phyloP scores from a whole-genome alignment of 2,113 vertebrate genomes.

The Eidolon helvum region DNA sequence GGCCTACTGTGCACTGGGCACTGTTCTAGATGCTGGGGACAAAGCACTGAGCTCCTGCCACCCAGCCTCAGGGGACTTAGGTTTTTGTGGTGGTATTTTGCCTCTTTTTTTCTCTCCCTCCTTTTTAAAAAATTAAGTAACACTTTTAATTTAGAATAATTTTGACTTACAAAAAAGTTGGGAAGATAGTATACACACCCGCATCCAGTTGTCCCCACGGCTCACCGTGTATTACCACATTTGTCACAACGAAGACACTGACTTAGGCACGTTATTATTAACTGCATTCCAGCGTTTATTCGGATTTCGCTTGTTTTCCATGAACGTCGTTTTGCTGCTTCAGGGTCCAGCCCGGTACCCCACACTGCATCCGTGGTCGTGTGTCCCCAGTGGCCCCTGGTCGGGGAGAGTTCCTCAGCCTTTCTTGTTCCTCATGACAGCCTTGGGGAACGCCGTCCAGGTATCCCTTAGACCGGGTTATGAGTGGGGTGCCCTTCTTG shows the following conservation, averaged over 20 bases:
- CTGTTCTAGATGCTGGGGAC: not conserved
- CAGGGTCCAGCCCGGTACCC: not conserved
- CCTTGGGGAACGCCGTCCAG: not conserved
- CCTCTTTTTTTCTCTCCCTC: not conserved
- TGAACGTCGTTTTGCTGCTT: no score
- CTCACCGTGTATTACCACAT: not conserved
- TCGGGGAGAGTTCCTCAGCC: no score
- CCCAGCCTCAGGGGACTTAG: not conserved
- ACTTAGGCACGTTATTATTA: not conserved
- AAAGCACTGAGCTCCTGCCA: not conserved
- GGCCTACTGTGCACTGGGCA: not conserved
- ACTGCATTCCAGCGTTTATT: not conserved
- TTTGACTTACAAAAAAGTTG: not conserved
- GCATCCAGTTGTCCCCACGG: fast-evolving
- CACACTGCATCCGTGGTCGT: fast-evolving
- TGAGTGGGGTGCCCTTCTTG: not conserved
- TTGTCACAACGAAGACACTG: not conserved
- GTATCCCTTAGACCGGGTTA: not conserved
- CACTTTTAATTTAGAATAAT: not conserved
- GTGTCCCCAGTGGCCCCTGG: not conserved
- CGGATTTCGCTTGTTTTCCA: not conserved
- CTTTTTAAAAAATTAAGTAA: not conserved
- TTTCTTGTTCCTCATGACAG: not conserved
- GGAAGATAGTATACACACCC: no score
- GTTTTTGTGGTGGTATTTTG: not conserved